Evolutionary conservation across 2,797 vertebrate genomes (phyloP).

Genomic region (Leptoclinus maculatus): DNA sequence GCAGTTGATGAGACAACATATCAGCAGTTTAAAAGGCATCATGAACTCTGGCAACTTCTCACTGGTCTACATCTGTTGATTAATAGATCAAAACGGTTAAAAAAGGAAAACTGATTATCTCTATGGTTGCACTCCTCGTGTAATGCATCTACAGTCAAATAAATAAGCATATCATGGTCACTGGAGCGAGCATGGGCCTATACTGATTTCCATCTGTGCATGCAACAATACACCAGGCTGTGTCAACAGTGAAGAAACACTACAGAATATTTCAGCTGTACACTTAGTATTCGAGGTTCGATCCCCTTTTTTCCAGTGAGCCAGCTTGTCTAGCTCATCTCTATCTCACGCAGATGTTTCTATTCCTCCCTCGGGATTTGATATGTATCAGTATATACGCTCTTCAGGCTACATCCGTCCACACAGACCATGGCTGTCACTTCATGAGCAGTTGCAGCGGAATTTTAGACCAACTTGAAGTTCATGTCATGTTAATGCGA

Average conservation of each 20-base stretch:
- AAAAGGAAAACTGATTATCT: background rate
- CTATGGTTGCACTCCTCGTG: background rate
- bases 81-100: background rate
- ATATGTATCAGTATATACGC: background rate
- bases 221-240: background rate
- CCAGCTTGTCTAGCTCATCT: background rate
- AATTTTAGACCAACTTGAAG: background rate
- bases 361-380: background rate
- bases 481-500: background rate
- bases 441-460: constrained; percentile 7
- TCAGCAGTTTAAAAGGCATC: background rate
- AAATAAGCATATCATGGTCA: background rate
- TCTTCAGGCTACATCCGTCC: constrained; percentile 14
- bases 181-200: background rate
- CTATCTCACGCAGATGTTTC: background rate
- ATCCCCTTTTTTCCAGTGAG: too few species aligned
- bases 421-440: constrained; percentile 22
- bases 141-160: background rate
- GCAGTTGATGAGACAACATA: background rate
- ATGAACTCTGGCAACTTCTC: background rate
- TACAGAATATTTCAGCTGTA: background rate
- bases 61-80: background rate
- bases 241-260: background rate
- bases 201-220: background rate
- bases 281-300: background rate